Conservation (phyloP, 2,888 invertebrate genomes). For the Nymphalis urticae region DNA sequence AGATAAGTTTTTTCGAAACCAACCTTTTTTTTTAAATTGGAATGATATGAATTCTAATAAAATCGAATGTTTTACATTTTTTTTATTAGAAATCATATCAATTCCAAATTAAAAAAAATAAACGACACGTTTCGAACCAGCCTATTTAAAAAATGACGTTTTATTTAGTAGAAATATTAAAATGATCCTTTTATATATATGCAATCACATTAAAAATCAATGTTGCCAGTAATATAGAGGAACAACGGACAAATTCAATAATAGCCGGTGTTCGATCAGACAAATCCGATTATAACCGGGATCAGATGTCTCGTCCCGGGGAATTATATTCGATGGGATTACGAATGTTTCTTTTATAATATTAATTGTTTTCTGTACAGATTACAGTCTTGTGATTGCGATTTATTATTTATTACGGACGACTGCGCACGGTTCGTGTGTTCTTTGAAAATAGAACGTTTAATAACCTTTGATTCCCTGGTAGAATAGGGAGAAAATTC, state of each 20-base stretch:
- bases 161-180: too few relatives aligned
- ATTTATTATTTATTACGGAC: slow-evolving; percentile 28
- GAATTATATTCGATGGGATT: slow-evolving; percentile 65
- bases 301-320: slow-evolving; percentile 71
- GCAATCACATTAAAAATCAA: slow-evolving; percentile 74
- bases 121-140: too few relatives aligned
- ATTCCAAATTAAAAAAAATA: too few relatives aligned
- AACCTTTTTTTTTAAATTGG: not conserved
- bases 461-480: too few relatives aligned
- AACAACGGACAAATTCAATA: slow-evolving; percentile 75
- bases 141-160: too few relatives aligned
- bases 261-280: slow-evolving; percentile 70
- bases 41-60: not conserved
- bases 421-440: not conserved
- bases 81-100: too few relatives aligned
- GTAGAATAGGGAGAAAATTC: too few relatives aligned
- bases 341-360: slow-evolving; percentile 50
- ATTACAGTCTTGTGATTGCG: slow-evolving; percentile 43
- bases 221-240: slow-evolving; percentile 58
- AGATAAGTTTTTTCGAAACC: too few relatives aligned
- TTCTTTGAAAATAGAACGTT: too few relatives aligned
- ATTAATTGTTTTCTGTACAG: slow-evolving; percentile 64
- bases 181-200: not conserved
- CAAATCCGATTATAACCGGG: slow-evolving; percentile 74
- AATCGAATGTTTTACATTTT: too few relatives aligned